These are phyloP conservation scores for Sebastes itinus DNA, from an alignment of 2,797 vertebrate genomes.

Conservation along the genomic window DNA sequence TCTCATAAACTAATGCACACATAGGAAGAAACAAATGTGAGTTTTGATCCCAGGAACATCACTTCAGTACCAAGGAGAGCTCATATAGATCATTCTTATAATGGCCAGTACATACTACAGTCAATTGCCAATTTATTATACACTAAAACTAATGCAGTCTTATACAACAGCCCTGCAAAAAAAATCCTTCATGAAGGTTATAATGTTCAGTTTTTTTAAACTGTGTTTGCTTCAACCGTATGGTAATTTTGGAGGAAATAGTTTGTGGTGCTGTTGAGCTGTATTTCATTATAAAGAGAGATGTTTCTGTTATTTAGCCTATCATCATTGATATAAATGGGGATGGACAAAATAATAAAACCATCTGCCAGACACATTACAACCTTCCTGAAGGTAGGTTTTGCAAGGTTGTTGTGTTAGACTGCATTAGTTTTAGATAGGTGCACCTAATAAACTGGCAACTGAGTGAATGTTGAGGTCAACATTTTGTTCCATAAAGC, in stretches of 20 bases:
- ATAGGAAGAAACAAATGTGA: background rate
- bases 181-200: background rate
- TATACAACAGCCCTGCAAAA: background rate
- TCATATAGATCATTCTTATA: conserved; percentile 10
- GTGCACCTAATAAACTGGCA: background rate
- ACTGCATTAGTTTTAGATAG: background rate
- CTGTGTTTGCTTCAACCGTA: background rate
- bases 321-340: background rate
- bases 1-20: background rate
- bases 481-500: background rate
- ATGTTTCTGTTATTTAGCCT: background rate
- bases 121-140: background rate
- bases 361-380: background rate
- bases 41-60: conserved; percentile 4
- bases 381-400: too few species aligned
- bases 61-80: conserved; percentile 45
- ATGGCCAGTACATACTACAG: background rate
- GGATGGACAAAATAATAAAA: background rate
- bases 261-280: background rate
- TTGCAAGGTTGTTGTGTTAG: background rate
- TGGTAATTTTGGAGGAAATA: background rate
- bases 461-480: background rate
- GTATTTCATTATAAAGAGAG: background rate
- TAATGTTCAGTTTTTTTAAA: background rate
- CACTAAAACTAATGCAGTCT: background rate